Conservation (phyloP, 2,888 invertebrate species). For the Caenorhabditis zanzibari region DNA sequence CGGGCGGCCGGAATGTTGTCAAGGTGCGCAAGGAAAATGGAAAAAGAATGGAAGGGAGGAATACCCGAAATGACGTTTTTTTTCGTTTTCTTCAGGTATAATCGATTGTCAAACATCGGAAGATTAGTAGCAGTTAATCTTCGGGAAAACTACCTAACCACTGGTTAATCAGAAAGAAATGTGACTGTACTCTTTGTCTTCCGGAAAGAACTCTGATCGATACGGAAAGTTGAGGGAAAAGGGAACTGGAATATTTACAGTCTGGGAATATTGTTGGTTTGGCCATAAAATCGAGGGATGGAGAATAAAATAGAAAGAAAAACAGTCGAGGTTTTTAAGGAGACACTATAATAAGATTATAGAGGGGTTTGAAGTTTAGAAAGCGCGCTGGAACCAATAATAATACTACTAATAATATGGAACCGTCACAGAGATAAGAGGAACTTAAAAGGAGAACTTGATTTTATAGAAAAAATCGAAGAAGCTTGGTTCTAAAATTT, state of each 20-base stretch:
- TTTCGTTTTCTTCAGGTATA: constrained; percentile 28
- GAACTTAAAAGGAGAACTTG: neutral
- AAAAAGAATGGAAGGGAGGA: constrained; percentile 5
- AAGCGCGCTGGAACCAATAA: constrained; percentile 13
- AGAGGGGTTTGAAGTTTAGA: neutral
- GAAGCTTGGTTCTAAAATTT: neutral
- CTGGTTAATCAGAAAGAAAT: constrained; percentile 43
- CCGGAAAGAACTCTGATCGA: constrained; percentile 54
- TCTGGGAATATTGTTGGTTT: constrained; percentile 24
- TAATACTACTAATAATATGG: neutral
- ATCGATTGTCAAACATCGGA: constrained; percentile 62
- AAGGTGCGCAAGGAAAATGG: constrained; percentile 24
- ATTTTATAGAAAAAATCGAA: too few relatives aligned
- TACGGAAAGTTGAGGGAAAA: neutral
- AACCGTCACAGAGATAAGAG: constrained; percentile 37
- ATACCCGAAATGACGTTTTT: constrained; percentile 51
- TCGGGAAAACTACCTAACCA: constrained; percentile 48
- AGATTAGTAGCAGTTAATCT: constrained; percentile 61
- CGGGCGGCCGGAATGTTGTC: constrained; percentile 50
- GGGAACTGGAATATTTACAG: constrained; percentile 6
- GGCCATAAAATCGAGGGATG: constrained; percentile 23
- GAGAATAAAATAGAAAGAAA: neutral
- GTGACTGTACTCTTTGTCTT: constrained; percentile 6
- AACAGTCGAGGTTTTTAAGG: constrained; percentile 16
- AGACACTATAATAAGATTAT: constrained; percentile 28